Conservation (phyloP, 1,140 invertebrate genomes). For the Meloidogyne exigua region DNA sequence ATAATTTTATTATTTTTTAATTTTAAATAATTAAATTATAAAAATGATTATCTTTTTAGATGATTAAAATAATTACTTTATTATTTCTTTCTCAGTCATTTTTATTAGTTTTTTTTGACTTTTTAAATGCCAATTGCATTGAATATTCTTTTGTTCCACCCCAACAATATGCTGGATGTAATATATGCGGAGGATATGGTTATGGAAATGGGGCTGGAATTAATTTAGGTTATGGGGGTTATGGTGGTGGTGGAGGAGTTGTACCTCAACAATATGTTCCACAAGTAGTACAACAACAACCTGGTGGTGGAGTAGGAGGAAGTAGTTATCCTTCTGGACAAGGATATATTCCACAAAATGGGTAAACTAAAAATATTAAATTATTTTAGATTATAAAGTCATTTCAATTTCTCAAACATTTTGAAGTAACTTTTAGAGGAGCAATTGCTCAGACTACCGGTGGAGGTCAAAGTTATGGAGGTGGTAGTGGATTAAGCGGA, state of each 20-base stretch:
- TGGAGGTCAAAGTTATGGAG: neutral
- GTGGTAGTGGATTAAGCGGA: neutral
- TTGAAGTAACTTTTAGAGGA: neutral
- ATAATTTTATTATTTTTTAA: too few species aligned
- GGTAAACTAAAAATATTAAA: too few species aligned
- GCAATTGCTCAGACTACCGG: neutral
- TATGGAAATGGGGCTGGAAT: neutral
- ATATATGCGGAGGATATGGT: neutral
- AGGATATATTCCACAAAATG: conserved; percentile 4
- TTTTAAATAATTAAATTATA: too few species aligned
- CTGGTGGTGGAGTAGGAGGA: neutral
- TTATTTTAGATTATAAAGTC: neutral
- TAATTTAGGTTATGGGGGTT: neutral
- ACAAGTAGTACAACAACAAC: neutral
- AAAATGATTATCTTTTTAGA: neutral
- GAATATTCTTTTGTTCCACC: neutral
- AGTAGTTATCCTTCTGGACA: conserved; percentile 4
- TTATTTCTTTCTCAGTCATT: neutral
- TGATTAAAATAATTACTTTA: neutral
- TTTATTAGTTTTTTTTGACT: neutral
- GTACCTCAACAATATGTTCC: neutral
- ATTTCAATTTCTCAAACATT: neutral
- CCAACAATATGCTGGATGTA: neutral
- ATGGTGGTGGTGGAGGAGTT: neutral
- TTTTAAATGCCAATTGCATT: neutral